Evolutionary conservation across 2,888 invertebrate genomes (phyloP).

Genomic region (Thyatira batis): DNA sequence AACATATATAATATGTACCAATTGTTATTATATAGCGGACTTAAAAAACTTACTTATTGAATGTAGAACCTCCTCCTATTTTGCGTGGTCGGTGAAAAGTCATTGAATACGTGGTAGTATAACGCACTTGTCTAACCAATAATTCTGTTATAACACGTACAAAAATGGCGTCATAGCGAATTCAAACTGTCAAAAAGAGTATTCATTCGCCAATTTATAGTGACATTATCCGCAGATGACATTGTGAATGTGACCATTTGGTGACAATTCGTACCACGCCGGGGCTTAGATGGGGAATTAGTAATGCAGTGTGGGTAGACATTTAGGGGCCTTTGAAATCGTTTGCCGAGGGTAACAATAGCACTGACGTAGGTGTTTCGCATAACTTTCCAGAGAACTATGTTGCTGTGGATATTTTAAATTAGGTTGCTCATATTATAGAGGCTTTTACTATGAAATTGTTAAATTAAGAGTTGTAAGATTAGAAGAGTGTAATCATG

Average conservation of each 20-base stretch:
- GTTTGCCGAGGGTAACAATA: background rate
- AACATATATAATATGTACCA: too few relatives aligned
- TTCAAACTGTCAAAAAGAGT: background rate
- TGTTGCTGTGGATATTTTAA: too few relatives aligned
- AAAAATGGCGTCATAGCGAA: background rate
- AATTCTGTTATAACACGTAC: background rate
- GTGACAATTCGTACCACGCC: background rate
- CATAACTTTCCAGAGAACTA: too few relatives aligned
- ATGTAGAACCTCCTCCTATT: too few relatives aligned
- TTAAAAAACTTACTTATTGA: too few relatives aligned
- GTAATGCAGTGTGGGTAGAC: background rate
- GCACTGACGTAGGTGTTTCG: background rate
- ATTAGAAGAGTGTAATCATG: too few relatives aligned
- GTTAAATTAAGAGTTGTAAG: too few relatives aligned
- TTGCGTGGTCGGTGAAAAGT: too few relatives aligned
- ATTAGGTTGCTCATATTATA: too few relatives aligned
- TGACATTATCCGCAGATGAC: background rate
- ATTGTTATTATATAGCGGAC: too few relatives aligned
- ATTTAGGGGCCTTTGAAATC: background rate
- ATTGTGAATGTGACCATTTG: background rate
- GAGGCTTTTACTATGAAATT: too few relatives aligned
- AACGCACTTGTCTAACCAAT: background rate
- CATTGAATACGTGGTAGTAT: background rate
- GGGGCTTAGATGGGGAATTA: background rate
- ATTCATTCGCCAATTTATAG: background rate